These are phyloP conservation scores for Scophthalmus maximus DNA, from an alignment of 2,113 vertebrate genomes.

Conservation along the genomic window DNA sequence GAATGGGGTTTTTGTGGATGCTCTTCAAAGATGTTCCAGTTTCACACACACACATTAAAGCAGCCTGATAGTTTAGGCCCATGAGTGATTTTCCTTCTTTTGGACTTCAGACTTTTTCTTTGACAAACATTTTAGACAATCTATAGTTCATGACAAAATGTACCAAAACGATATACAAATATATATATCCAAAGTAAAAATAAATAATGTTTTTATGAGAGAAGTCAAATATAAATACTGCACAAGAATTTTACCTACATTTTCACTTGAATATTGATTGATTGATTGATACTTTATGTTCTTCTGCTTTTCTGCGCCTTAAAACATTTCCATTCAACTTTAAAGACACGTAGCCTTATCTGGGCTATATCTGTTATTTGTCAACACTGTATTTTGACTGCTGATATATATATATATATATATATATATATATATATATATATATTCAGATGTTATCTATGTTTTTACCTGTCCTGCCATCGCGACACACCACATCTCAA, in stretches of 20 bases:
- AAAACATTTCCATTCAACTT: constrained; percentile 2
- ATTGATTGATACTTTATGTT: constrained; percentile 5
- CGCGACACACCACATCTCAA: constrained; percentile 47
- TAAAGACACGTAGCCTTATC: constrained; percentile 9
- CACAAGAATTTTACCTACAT: not conserved
- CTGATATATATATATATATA: constrained; percentile 38
- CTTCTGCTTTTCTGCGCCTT: not conserved
- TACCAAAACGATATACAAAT: not conserved
- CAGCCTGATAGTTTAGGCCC: constrained; percentile 54
- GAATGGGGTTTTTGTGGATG: constrained; percentile 56
- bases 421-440: constrained; percentile 28
- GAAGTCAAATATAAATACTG: not conserved
- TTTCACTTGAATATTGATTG: constrained; percentile 5
- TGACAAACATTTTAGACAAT: constrained; percentile 34
- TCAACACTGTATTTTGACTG: constrained; percentile 14
- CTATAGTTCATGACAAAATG: constrained; percentile 25
- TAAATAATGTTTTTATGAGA: not conserved
- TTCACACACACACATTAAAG: constrained; percentile 76
- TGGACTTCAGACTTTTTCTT: constrained; percentile 42
- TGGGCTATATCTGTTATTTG: constrained; percentile 9
- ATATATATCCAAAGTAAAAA: constrained; percentile 12
- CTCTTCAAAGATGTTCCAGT: constrained; percentile 72
- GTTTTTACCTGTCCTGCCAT: constrained; percentile 45
- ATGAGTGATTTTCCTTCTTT: constrained; percentile 48
- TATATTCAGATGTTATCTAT: constrained; percentile 25